Base-by-base conservation (phyloP, 2,113 vertebrate species). In the Todiramphus saurophagus region DNA sequence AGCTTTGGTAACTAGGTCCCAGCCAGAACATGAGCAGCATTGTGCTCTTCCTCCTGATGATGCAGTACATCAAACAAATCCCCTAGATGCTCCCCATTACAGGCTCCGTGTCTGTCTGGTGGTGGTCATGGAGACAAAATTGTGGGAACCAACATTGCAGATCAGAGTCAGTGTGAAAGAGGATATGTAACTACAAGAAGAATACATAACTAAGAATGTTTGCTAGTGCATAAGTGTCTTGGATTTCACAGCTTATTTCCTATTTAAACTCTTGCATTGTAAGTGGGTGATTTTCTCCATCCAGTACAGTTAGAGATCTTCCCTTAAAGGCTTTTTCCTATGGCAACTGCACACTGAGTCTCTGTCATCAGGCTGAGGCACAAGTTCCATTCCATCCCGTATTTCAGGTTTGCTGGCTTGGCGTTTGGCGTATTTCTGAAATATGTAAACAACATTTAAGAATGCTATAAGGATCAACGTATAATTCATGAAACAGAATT, bases 341-440 rank as follows among this genome's bases (percentile, higher is more conserved):
- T 96, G 97, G 96, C 99, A 99, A 1, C 48, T 90, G 79, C 99
- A 99, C 12, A 62, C 28, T 4, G 98, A 96, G 0, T 96, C 93
- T 90, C 92, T 96, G 86, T 99, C 99, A 58, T 98, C 96, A 4
- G 98, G 98, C 97, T 99, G 98, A 94, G 98, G 93, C 44, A 99
- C 98, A 41, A 82, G 97, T 93, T 99, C 99, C 99, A 99, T 99
- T 84, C 99, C 98, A 9, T 98, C 93, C 33, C 98, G 99, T 69
- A 96, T 97, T 33, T 96, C 93, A 5, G 99, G 99, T 81, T 90
- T 97, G 69, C 97, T 98, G 28, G 79, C 93, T 98, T 99, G 99
- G 51, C 97, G 98, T 89, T 97, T 67, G 0, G 99, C 97, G 9
- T 99, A 99, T 76, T 96, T 96, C 98, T 99, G 96, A 93, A 98